Conservation (phyloP, 2,888 invertebrate species). For the Teleiodes luculella region DNA sequence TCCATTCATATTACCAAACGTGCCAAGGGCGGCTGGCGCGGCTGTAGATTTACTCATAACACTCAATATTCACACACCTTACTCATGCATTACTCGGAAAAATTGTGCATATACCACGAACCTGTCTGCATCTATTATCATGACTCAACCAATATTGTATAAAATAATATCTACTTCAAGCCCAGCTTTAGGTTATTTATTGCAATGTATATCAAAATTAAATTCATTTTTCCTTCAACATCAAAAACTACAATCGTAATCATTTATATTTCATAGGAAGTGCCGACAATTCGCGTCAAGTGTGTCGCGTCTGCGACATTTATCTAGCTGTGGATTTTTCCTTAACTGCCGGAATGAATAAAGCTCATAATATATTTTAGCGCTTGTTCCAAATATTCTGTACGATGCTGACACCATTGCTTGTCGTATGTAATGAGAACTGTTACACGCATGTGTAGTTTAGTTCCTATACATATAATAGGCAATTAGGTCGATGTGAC, state of each 20-base stretch:
- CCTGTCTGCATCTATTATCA: constrained; percentile 44
- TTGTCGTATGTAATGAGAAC: constrained; percentile 23
- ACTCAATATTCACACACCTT: constrained; percentile 42
- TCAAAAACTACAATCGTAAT: neutral
- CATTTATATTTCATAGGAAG: neutral
- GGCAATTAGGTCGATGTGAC: constrained; percentile 54
- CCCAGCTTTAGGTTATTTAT: neutral
- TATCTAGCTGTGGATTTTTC: neutral
- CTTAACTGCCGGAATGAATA: neutral
- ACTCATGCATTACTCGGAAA: constrained; percentile 59
- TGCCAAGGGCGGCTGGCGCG: constrained; percentile 38
- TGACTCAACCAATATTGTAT: constrained; percentile 40
- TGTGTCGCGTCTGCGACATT: neutral
- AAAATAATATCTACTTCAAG: neutral
- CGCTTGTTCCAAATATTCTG: neutral
- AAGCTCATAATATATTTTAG: neutral
- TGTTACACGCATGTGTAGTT: constrained; percentile 33
- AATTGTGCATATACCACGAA: constrained; percentile 53
- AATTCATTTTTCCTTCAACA: constrained; percentile 37
- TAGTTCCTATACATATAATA: no score
- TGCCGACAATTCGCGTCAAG: neutral
- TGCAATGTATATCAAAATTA: constrained; percentile 28
- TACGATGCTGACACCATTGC: constrained; percentile 1
- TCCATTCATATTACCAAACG: constrained; percentile 46
- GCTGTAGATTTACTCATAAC: constrained; percentile 40